A percentile compares a stretch with the other conserved stretches of the same genome.
phyloP scores from a whole-genome alignment of 2,888 invertebrate genomes.

The Thymelicus lineola region DNA sequence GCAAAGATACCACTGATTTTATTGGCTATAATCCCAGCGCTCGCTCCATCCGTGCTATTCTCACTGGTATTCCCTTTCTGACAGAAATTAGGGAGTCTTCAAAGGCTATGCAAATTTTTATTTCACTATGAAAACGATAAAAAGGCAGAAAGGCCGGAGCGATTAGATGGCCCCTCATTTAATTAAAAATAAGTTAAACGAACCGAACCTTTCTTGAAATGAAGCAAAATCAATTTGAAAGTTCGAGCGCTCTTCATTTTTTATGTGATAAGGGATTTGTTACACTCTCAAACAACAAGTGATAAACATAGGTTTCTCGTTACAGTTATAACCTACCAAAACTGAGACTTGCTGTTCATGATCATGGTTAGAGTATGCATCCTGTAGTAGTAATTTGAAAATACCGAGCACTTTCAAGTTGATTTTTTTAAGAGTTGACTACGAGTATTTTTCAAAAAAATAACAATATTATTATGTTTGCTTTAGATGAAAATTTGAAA shows the following conservation, averaged over 20 bases:
- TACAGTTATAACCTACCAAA: no score
- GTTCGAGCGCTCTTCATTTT: conserved; percentile 50
- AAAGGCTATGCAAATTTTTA: conserved; percentile 38
- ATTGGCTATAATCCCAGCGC: background rate
- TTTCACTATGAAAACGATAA: conserved; percentile 36
- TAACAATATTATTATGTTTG: no score
- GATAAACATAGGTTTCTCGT: background rate
- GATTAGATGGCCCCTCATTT: conserved; percentile 54
- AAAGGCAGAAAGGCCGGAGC: conserved; percentile 33
- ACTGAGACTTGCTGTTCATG: no score
- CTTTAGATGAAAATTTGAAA: no score
- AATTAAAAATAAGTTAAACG: conserved; percentile 79
- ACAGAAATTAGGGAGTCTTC: conserved; percentile 32
- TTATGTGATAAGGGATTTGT: conserved; percentile 12
- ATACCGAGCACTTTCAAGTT: no score
- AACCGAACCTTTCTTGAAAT: conserved; percentile 60
- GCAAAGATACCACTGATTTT: background rate
- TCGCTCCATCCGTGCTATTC: background rate
- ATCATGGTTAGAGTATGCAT: no score
- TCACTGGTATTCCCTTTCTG: conserved; percentile 32
- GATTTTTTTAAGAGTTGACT: no score
- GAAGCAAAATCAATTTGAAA: conserved; percentile 72
- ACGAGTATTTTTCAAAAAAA: no score
- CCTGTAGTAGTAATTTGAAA: no score
- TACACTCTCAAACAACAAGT: background rate